These are phyloP conservation scores for Anhinga anhinga DNA, from an alignment of 2,113 vertebrate species.

Conservation along the genomic window DNA sequence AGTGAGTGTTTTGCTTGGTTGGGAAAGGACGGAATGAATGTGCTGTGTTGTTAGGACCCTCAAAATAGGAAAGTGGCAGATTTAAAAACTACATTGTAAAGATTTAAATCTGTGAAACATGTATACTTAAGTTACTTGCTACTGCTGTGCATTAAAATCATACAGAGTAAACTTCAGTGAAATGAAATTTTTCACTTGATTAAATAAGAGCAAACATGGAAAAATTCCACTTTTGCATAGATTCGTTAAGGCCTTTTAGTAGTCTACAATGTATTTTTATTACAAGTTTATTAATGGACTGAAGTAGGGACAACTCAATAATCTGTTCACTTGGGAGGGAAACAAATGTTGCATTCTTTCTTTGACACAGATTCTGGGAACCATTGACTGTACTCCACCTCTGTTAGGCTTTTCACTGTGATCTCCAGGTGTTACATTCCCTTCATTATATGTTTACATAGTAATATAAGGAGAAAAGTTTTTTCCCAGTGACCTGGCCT, in stretches of 20 bases:
- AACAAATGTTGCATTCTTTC: constrained; percentile 1
- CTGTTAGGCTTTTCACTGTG: not conserved
- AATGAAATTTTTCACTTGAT: constrained; percentile 19
- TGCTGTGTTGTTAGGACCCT: constrained; percentile 43
- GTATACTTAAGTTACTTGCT: constrained; percentile 8
- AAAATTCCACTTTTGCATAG: not conserved
- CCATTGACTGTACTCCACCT: not conserved
- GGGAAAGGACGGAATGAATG: constrained; percentile 55
- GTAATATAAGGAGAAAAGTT: not conserved
- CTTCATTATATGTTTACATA: not conserved
- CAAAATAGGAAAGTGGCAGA: not conserved
- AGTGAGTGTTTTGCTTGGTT: constrained; percentile 55
- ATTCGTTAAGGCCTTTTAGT: not conserved
- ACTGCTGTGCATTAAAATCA: not conserved
- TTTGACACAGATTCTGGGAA: not conserved
- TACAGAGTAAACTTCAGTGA: not conserved
- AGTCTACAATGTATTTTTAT: not conserved
- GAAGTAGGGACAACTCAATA: not conserved
- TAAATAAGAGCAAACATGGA: not conserved
- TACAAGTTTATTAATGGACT: not conserved
- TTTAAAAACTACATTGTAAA: not conserved
- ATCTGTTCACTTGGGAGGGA: not conserved
- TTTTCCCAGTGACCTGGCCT: not conserved
- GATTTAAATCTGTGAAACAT: constrained; percentile 14
- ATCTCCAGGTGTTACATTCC: not conserved